Conservation (phyloP, 1,140 invertebrate species). For the Drosophila truncata region DNA sequence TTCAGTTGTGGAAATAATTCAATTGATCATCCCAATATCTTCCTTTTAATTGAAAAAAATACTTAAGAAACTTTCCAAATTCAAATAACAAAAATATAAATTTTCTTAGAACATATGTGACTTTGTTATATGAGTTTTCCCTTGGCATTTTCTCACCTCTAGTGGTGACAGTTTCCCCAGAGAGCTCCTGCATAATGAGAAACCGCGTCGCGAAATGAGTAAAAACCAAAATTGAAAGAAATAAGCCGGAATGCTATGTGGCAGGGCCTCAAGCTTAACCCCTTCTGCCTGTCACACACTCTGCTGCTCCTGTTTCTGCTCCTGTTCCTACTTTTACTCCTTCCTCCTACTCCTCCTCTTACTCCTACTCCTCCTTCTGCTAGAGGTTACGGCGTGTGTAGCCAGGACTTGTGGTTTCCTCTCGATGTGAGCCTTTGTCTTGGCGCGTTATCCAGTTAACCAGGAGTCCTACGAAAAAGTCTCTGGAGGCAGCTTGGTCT, state of each 20-base stretch:
- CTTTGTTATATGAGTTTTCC: neutral
- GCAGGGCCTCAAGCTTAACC: constrained; percentile 26
- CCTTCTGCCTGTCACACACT: constrained; percentile 14
- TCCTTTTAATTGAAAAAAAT: no score
- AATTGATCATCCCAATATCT: no score
- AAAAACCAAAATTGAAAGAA: constrained; percentile 63
- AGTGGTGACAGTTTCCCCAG: neutral
- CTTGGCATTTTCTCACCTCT: neutral
- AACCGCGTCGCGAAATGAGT: constrained; percentile 59
- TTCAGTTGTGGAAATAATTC: no score
- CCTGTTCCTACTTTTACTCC: neutral
- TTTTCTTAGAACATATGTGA: neutral
- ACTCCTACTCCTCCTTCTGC: neutral
- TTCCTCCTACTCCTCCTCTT: neutral
- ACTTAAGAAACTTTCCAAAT: no score
- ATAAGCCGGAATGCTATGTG: constrained; percentile 62
- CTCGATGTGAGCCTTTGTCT: constrained; percentile 80
- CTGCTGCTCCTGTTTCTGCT: neutral
- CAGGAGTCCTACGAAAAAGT: constrained; percentile 16
- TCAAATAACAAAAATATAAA: neutral
- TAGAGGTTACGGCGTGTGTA: constrained; percentile 34
- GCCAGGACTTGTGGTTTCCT: constrained; percentile 70
- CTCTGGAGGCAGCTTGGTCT: constrained; percentile 13
- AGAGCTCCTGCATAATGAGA: constrained; percentile 66
- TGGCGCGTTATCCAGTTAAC: constrained; percentile 30